phyloP scores from a whole-genome alignment of 2,113 vertebrate species.

The Planiliza haematocheilus region DNA sequence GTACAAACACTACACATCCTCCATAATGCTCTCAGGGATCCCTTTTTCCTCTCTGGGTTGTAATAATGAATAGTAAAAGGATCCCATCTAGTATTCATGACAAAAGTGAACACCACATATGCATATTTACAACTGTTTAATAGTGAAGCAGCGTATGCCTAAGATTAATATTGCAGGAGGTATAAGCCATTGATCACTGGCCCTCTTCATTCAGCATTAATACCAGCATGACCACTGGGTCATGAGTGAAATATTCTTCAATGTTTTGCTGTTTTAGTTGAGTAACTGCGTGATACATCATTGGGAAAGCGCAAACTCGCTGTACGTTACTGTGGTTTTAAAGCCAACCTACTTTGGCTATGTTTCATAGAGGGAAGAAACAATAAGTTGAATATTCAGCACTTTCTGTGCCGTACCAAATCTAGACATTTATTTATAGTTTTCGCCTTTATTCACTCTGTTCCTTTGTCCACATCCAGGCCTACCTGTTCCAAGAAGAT shows the following conservation, averaged over 20 bases:
- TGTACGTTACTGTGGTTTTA: conserved; percentile 25
- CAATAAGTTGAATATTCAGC: conserved; percentile 60
- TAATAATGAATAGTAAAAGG: rapidly evolving
- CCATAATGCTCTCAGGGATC: not conserved
- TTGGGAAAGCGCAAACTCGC: conserved; percentile 20
- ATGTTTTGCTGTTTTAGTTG: conserved; percentile 43
- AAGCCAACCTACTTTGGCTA: conserved; percentile 46
- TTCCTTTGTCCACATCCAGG: conserved; percentile 51
- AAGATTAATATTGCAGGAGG: conserved; percentile 36
- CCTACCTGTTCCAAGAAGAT: conserved; percentile 31
- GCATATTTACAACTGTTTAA: conserved; percentile 12
- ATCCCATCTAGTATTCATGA: not conserved
- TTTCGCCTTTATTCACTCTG: conserved; percentile 32
- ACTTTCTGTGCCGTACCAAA: conserved; percentile 30
- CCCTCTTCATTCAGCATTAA: conserved; percentile 27
- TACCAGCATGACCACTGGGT: conserved; percentile 30
- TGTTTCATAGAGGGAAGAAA: conserved; percentile 31
- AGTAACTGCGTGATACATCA: conserved; percentile 58
- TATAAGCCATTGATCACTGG: conserved; percentile 29
- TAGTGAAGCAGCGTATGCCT: conserved; percentile 2
- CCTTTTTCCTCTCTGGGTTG: not conserved
- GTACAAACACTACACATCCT: not conserved
- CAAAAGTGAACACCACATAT: not conserved
- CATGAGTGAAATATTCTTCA: conserved; percentile 52
- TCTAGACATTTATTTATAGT: conserved; percentile 66